phyloP scores from a whole-genome alignment of 2,797 vertebrate species.

The Anas bernieri region DNA sequence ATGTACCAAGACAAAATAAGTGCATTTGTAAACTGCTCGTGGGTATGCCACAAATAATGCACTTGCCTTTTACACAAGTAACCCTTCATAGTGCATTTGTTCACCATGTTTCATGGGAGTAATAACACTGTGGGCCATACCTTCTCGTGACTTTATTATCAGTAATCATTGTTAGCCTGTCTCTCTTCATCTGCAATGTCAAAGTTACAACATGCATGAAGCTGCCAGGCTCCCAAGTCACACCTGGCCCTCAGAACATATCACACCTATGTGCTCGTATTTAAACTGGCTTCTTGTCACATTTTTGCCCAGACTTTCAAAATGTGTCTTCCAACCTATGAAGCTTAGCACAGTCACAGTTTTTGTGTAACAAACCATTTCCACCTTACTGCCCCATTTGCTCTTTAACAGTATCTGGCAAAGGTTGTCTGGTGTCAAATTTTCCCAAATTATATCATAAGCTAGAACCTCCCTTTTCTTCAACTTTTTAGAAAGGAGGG shows the following conservation, averaged over 20 bases:
- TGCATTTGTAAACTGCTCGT: slow-evolving; percentile 48
- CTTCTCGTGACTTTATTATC: slow-evolving; percentile 55
- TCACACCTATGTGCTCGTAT: slow-evolving; percentile 64
- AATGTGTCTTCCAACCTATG: slow-evolving; percentile 31
- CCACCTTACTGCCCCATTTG: neutral
- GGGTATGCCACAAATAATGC: slow-evolving; percentile 53
- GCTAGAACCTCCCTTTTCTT: neutral
- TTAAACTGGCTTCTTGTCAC: slow-evolving; percentile 73
- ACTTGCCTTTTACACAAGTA: slow-evolving; percentile 71
- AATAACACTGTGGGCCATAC: slow-evolving; percentile 53
- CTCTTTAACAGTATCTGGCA: slow-evolving; percentile 9
- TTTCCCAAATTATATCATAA: neutral
- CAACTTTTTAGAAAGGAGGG: neutral
- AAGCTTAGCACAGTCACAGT: slow-evolving; percentile 37
- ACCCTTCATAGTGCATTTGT: slow-evolving; percentile 53
- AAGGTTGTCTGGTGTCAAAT: neutral
- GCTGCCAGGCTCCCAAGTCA: slow-evolving; percentile 71
- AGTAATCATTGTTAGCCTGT: slow-evolving; percentile 63
- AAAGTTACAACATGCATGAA: slow-evolving; percentile 50
- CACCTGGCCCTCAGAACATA: slow-evolving; percentile 71
- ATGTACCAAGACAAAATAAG: slow-evolving; percentile 61
- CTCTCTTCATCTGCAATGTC: slow-evolving; percentile 55
- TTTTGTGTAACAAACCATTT: slow-evolving; percentile 50
- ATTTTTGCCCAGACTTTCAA: slow-evolving; percentile 59
- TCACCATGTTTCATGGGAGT: neutral